Evolutionary conservation across 2,797 vertebrate genomes (phyloP).

Genomic region (Pelochelys cantorii): DNA sequence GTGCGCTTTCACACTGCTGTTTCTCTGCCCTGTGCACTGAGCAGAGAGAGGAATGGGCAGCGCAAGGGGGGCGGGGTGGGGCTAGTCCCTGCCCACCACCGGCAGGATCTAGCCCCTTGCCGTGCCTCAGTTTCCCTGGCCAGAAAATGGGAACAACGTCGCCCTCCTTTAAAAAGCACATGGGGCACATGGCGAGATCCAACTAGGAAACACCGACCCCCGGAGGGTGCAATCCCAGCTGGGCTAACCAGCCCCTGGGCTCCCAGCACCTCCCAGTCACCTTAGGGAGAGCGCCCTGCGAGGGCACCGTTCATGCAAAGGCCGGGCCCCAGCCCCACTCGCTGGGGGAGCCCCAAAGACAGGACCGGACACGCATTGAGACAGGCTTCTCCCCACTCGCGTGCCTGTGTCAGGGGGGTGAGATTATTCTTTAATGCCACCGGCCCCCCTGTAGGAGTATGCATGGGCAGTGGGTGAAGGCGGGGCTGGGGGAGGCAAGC

Average conservation of each 20-base stretch:
- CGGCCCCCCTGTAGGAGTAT: too few species aligned
- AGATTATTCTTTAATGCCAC: too few species aligned
- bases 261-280: too few species aligned
- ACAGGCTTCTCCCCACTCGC: too few species aligned
- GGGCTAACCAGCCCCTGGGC: too few species aligned
- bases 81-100: neutral
- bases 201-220: neutral
- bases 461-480: too few species aligned
- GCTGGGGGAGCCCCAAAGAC: neutral
- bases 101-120: neutral
- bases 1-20: neutral
- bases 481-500: too few species aligned
- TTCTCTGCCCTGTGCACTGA: too few species aligned
- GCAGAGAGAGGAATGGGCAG: too few species aligned
- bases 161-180: neutral
- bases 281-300: neutral
- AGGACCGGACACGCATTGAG: neutral
- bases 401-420: too few species aligned
- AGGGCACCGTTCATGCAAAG: neutral
- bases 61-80: too few species aligned
- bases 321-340: neutral
- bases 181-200: neutral
- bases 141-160: neutral
- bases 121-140: neutral
- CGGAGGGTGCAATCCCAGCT: neutral